Evolutionary conservation across 2,888 invertebrate genomes (phyloP).

Genomic region (Cosmorhoe ocellata): DNA sequence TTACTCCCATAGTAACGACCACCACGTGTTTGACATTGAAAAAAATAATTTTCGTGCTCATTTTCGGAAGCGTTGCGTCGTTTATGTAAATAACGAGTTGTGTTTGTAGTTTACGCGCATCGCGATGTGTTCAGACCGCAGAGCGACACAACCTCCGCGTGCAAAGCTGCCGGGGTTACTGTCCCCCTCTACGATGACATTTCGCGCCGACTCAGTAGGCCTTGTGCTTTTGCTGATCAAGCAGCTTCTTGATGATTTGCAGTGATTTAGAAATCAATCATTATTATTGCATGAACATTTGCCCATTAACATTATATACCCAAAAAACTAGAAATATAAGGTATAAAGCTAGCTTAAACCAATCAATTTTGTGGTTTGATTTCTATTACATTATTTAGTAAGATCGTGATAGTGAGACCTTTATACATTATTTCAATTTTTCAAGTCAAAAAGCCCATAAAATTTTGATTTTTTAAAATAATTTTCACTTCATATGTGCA

Average conservation of each 20-base stretch:
- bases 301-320: no score
- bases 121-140: slow-evolving; percentile 61
- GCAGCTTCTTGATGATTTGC: slow-evolving; percentile 46
- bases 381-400: no score
- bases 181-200: slow-evolving; percentile 72
- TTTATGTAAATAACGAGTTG: slow-evolving; percentile 28
- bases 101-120: slow-evolving; percentile 57
- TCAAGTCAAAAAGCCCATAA: no score
- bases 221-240: slow-evolving; percentile 58
- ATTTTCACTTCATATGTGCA: not conserved
- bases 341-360: no score
- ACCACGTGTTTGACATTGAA: slow-evolving; percentile 16
- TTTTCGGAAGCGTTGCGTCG: slow-evolving; percentile 14
- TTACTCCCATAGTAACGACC: slow-evolving; percentile 32
- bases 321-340: no score
- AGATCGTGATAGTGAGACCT: no score
- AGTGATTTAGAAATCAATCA: no score
- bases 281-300: no score
- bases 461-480: not conserved
- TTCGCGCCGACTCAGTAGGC: slow-evolving; percentile 78
- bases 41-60: slow-evolving; percentile 21
- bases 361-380: no score
- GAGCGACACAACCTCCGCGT: slow-evolving; percentile 69
- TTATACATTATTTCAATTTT: no score
- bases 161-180: slow-evolving; percentile 66